A percentile compares a stretch with the other conserved stretches of the same genome.
Conservation (phyloP, 2,113 vertebrate genomes). For the Mohoua ochrocephala region DNA sequence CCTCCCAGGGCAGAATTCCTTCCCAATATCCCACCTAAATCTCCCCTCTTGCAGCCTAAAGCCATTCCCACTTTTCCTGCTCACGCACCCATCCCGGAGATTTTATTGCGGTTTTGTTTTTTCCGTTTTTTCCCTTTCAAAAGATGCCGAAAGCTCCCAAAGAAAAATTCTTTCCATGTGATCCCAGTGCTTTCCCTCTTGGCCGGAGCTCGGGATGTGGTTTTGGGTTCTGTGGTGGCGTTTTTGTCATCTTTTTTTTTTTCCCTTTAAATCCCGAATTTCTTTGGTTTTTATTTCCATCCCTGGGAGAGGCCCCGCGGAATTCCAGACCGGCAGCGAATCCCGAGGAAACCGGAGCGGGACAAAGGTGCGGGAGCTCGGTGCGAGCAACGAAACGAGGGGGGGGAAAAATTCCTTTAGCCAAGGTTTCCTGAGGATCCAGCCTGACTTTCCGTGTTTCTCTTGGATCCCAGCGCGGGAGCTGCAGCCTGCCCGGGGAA, state of each 20-base stretch:
- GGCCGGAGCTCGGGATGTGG: background rate
- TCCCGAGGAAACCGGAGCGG: background rate
- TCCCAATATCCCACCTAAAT: background rate
- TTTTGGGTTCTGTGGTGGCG: background rate
- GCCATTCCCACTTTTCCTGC: background rate
- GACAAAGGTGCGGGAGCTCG: background rate
- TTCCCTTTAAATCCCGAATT: background rate
- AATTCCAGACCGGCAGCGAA: background rate
- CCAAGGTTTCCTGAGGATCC: slow-evolving; percentile 7
- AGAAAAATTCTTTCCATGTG: slow-evolving; percentile 23
- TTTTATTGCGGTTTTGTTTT: fast-evolving
- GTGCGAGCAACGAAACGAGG: background rate
- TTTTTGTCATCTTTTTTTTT: background rate
- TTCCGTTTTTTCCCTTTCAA: background rate
- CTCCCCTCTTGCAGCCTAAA: background rate
- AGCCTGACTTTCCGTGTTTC: slow-evolving; percentile 16
- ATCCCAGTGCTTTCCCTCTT: slow-evolving; percentile 5
- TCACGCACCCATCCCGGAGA: background rate
- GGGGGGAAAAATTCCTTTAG: background rate
- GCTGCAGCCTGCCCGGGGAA: background rate
- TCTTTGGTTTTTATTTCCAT: background rate
- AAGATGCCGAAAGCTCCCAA: background rate
- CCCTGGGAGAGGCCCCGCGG: background rate
- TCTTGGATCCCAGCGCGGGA: slow-evolving; percentile 35
- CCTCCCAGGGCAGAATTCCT: background rate